Conservation (phyloP, 2,113 vertebrate species). For the Syrmaticus mikado region DNA sequence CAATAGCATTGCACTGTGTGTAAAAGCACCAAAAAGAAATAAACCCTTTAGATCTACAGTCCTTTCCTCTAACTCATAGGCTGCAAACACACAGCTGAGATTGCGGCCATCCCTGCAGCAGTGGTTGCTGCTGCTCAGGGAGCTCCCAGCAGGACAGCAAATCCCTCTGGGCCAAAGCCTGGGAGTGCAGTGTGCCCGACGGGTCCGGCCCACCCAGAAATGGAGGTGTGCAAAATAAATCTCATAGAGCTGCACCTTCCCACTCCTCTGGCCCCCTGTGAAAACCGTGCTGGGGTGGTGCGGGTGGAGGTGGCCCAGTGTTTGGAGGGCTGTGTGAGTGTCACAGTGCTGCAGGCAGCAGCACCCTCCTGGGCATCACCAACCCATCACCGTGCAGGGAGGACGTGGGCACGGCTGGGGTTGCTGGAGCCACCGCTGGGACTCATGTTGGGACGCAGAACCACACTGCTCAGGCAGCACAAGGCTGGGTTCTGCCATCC, state of each 20-base stretch:
- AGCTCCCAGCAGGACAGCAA: neutral
- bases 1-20: rapidly evolving
- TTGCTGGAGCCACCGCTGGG: neutral
- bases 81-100: neutral
- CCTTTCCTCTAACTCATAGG: neutral
- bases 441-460: neutral
- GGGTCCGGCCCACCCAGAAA: neutral
- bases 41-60: neutral
- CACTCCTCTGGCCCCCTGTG: neutral
- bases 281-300: too few species aligned
- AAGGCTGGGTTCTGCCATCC: neutral
- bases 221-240: neutral
- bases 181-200: too few species aligned
- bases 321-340: neutral
- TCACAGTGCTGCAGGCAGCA: neutral
- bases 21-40: neutral
- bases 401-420: neutral
- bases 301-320: neutral
- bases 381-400: neutral
- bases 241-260: neutral
- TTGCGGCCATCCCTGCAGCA: neutral
- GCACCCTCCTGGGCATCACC: neutral
- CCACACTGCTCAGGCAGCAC: neutral
- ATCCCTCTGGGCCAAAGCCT: neutral
- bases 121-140: neutral